phyloP scores from a whole-genome alignment of 1,140 invertebrate genomes.

The Paraescarpia echinospica region DNA sequence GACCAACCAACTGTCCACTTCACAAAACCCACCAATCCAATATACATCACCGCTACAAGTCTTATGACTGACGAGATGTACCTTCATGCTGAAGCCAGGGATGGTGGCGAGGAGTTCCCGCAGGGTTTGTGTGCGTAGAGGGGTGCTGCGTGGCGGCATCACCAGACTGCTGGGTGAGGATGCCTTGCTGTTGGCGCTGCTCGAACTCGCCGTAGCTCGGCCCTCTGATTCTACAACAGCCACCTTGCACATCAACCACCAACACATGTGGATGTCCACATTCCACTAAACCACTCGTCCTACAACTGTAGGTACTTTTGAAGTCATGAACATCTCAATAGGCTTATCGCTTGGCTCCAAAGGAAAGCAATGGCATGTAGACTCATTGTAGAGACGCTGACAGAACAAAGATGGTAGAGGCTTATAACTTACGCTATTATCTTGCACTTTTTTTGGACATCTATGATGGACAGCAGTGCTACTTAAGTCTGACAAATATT shows the following conservation, averaged over 20 bases:
- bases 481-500: background rate
- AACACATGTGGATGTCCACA: background rate
- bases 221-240: conserved; percentile 28
- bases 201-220: conserved; percentile 11
- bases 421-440: background rate
- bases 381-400: background rate
- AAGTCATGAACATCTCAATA: background rate
- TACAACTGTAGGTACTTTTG: background rate
- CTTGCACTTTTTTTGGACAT: background rate
- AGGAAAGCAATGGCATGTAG: no score
- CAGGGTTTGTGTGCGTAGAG: conserved; percentile 39
- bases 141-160: background rate
- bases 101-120: conserved; percentile 70
- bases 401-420: background rate
- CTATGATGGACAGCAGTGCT: background rate
- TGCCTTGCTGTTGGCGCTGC: conserved; percentile 7
- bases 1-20: no score
- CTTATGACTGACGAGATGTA: conserved; percentile 20
- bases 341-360: background rate
- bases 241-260: background rate
- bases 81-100: conserved; percentile 78
- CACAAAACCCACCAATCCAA: no score
- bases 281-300: background rate
- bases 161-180: conserved; percentile 7
- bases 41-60: background rate